Base-by-base conservation (phyloP, 2,888 invertebrate species). In the Leucophenga maculata region DNA sequence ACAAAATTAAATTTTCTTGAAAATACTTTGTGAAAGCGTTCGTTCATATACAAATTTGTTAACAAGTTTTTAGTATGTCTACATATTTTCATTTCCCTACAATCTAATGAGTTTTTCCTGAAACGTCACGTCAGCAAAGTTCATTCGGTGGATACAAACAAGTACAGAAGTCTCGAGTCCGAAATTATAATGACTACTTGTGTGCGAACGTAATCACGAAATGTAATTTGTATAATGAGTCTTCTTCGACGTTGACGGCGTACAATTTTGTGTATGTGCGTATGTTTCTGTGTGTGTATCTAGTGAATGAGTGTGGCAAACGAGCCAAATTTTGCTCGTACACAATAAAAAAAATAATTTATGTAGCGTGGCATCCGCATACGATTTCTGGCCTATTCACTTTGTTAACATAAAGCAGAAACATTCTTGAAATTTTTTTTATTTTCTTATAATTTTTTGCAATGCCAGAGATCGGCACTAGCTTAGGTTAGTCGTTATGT, bases 181-280 rank as follows among this genome's bases (percentile, higher is more conserved):
- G 39, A 39, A 39, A 39, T 39, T 80, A 82, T 83, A 83, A 83
- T 82, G 83, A 83, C 76, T 80, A 78, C 81, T 80, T 80, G 82
- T 39, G 39, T 76, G 84, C 78, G 72, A 68, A 72, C 69, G 72
- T 72, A 83, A 80, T 78, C 82, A 83, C 77, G 80, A 82, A 83
- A 80, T 76, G 84, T 83, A 80, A 80, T 80, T 80, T 80, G 82
- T 80, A 80, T 80, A 80, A 80, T 76, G 83, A 77, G 82, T 71
- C 71, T 75, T 71, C 71, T 75, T 70, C 14, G 26, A 14, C 55
- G 55, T 55, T 20, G 55, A 52, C 16, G 52, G 52, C 2, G 18
- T 52, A 52, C 52, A 52, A 55, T 22, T 55, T 22, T 11, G 52
- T 52, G 52, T 52, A 13, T 8, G 52, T 52, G 52, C 13, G 16